Conservation (phyloP, 1,140 invertebrate species). For the Bombus difficillimus region DNA sequence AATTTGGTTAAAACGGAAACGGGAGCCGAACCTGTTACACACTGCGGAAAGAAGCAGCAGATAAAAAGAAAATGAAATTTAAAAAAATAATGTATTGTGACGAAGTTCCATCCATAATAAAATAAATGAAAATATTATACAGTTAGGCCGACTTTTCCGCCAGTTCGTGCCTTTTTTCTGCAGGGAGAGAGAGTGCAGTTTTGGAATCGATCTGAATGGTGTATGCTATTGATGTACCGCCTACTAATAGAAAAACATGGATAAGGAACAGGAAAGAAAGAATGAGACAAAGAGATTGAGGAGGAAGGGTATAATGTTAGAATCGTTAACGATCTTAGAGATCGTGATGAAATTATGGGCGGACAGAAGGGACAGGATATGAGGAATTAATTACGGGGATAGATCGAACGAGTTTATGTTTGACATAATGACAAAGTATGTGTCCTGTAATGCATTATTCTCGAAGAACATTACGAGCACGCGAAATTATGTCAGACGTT, state of each 20-base stretch:
- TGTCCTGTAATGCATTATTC: slow-evolving; percentile 60
- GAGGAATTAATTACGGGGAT: slow-evolving; percentile 8
- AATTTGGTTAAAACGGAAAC: slow-evolving; percentile 28
- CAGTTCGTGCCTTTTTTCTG: slow-evolving; percentile 83
- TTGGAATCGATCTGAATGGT: slow-evolving; percentile 77
- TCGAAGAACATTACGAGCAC: slow-evolving; percentile 41
- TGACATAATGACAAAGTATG: slow-evolving; percentile 7
- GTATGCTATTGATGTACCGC: slow-evolving; percentile 71
- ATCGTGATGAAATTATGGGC: slow-evolving; percentile 28
- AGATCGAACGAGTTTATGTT: slow-evolving; percentile 22
- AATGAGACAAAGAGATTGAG: not conserved
- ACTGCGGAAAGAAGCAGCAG: slow-evolving; percentile 51
- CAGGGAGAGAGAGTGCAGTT: slow-evolving; percentile 77
- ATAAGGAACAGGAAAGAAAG: not conserved
- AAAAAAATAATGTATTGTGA: slow-evolving; percentile 82
- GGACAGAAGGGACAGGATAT: slow-evolving; percentile 19
- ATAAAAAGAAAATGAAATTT: slow-evolving; percentile 68
- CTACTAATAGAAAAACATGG: slow-evolving; percentile 14
- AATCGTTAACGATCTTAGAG: not conserved
- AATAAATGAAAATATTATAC: slow-evolving; percentile 83
- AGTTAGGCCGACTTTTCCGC: slow-evolving; percentile 83
- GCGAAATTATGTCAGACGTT: slow-evolving; percentile 48
- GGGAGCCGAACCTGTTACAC: slow-evolving; percentile 37
- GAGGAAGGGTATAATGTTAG: not conserved
- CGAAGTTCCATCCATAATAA: slow-evolving; percentile 83